Percentiles rank a stretch among this genome's conserved stretches.
These are phyloP conservation scores for Ochotona curzoniae DNA, from an alignment of 2,113 vertebrate genomes.

Conservation along the genomic window DNA sequence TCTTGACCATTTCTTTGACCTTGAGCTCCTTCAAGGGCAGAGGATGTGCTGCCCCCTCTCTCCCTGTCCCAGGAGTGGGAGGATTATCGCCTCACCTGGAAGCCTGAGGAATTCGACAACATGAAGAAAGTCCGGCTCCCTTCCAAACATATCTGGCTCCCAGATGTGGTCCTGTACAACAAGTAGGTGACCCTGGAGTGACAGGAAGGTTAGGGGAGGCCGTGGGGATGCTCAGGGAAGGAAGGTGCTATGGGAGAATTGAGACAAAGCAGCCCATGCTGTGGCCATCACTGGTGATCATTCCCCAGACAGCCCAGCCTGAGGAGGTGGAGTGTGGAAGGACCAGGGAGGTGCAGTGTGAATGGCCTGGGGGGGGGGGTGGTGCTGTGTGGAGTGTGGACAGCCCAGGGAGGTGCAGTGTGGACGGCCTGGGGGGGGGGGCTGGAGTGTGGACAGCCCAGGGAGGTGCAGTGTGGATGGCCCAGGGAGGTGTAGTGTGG, in stretches of 20 bases:
- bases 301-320: not conserved
- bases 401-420: too few species aligned
- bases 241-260: not conserved
- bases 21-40: not conserved
- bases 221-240: not conserved
- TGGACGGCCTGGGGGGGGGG: too few species aligned
- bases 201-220: not conserved
- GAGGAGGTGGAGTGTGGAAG: not conserved
- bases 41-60: not conserved
- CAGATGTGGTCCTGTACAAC: slow-evolving; percentile 99
- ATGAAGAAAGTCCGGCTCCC: slow-evolving; percentile 98
- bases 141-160: slow-evolving; percentile 99
- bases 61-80: slow-evolving; percentile 93
- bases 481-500: too few species aligned
- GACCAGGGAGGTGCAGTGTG: not conserved
- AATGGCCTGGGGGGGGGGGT: too few species aligned
- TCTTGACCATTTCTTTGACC: not conserved
- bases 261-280: not conserved
- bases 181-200: slow-evolving; percentile 89
- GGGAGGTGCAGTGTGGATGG: too few species aligned
- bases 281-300: too few species aligned
- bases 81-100: slow-evolving; percentile 97
- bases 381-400: too few species aligned
- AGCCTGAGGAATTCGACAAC: slow-evolving; percentile 96
- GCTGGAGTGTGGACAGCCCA: not conserved